phyloP scores from a whole-genome alignment of 2,113 vertebrate species.

The Chascanopsetta lugubris region DNA sequence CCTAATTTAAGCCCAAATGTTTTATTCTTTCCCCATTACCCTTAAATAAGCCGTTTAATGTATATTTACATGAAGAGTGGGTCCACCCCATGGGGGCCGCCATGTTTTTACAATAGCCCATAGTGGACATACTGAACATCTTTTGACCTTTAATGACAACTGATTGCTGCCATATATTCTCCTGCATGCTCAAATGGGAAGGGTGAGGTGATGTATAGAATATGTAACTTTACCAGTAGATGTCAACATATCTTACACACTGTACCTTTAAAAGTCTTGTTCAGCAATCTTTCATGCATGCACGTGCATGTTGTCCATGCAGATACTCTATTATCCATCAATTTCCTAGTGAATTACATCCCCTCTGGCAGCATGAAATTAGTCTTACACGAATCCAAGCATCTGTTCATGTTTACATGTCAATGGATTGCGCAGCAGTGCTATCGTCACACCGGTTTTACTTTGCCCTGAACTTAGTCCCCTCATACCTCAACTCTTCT shows the following conservation, averaged over 20 bases:
- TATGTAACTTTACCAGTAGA: too few relatives aligned
- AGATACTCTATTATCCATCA: neutral
- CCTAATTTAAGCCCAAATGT: too few relatives aligned
- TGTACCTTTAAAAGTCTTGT: neutral
- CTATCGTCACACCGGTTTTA: neutral
- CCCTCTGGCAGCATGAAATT: neutral
- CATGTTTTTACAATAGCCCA: too few relatives aligned
- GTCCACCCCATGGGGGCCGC: too few relatives aligned
- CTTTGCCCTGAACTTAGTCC: neutral
- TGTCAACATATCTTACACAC: neutral
- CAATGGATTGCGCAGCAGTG: conserved; percentile 2
- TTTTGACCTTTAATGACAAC: too few relatives aligned
- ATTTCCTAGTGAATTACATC: neutral
- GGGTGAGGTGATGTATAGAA: too few relatives aligned
- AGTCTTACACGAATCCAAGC: neutral
- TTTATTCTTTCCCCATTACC: too few relatives aligned
- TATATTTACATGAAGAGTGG: too few relatives aligned
- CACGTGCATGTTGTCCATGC: neutral
- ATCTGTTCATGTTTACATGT: conserved; percentile 9
- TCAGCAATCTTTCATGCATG: neutral
- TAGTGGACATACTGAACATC: too few relatives aligned
- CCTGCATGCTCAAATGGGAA: too few relatives aligned
- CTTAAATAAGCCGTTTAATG: too few relatives aligned
- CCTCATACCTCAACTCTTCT: conserved; percentile 34
- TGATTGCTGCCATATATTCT: too few relatives aligned